Conservation (phyloP, 2,113 vertebrate genomes). For the Cebidichthys violaceus region DNA sequence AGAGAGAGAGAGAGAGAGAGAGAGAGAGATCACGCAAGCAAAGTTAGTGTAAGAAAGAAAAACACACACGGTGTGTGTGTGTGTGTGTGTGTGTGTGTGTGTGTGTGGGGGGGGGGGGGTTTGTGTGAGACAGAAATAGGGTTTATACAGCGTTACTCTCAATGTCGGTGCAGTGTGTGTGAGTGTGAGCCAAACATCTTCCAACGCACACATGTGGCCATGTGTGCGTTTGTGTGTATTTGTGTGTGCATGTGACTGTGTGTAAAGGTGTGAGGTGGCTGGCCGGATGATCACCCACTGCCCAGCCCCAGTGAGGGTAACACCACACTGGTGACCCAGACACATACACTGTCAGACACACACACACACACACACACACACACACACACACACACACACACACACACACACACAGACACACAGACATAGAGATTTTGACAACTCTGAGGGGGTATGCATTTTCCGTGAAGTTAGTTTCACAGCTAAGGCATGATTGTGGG, state of each 20-base stretch:
- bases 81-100: constrained; percentile 9
- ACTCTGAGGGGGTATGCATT: constrained; percentile 35
- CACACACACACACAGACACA: constrained; percentile 15
- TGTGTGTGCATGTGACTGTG: background rate
- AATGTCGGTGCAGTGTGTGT: constrained; percentile 16
- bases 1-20: constrained; percentile 2
- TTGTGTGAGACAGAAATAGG: constrained; percentile 29
- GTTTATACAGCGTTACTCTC: constrained; percentile 39
- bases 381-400: constrained; percentile 35
- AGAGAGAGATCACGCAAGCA: constrained; percentile 62
- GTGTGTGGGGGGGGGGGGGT: constrained; percentile 13
- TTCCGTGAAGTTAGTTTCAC: constrained; percentile 63
- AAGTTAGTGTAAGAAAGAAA: constrained; percentile 53
- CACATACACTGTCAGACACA: constrained; percentile 40
- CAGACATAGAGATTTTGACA: constrained; percentile 34
- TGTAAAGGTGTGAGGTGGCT: constrained; percentile 90
- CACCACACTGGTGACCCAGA: constrained; percentile 73
- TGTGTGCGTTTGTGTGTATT: constrained; percentile 77
- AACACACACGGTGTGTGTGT: constrained; percentile 21
- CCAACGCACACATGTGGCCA: constrained; percentile 55
- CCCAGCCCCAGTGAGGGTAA: constrained; percentile 78
- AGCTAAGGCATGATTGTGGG: constrained; percentile 33
- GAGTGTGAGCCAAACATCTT: constrained; percentile 46
- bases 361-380: constrained; percentile 25
- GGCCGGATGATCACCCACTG: constrained; percentile 87